Conservation (phyloP, 2,797 vertebrate genomes). For the Eurystomus glaucurus region DNA sequence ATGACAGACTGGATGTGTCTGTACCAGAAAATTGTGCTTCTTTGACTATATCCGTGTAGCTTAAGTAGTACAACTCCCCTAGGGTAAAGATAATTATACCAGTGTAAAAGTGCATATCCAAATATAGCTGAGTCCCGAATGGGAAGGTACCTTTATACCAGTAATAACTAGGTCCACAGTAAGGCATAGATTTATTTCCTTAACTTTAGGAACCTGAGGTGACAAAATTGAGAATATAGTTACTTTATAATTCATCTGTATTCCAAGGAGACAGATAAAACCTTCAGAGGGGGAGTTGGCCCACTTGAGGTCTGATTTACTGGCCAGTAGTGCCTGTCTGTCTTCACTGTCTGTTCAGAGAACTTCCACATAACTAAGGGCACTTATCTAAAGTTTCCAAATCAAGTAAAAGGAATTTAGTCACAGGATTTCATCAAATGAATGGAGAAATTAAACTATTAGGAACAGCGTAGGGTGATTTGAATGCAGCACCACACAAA, state of each 20-base stretch:
- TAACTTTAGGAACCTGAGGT: conserved; percentile 33
- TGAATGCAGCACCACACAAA: background rate
- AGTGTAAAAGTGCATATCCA: conserved; percentile 68
- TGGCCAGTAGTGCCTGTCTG: background rate
- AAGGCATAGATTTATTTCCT: conserved; percentile 32
- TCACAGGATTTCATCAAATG: background rate
- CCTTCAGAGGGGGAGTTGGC: background rate
- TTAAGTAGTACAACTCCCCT: conserved; percentile 74
- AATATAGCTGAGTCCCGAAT: conserved; percentile 34
- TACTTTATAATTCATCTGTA: background rate
- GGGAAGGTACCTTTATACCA: conserved; percentile 46
- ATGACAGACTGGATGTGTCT: conserved; percentile 4
- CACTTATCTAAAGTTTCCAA: background rate
- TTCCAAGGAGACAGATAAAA: conserved; percentile 4
- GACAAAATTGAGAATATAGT: background rate
- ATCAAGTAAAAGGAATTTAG: background rate
- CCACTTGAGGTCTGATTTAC: background rate
- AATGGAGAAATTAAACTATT: background rate
- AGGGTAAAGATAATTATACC: conserved; percentile 64
- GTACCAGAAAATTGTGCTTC: conserved; percentile 53
- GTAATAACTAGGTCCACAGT: conserved; percentile 61
- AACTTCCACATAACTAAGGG: background rate
- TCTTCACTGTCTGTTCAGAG: background rate
- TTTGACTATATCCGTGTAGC: conserved; percentile 36
- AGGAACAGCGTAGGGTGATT: background rate